Evolutionary conservation across 1,140 invertebrate genomes (phyloP).

Genomic region (silkworm (Bombyx mori)): ASM3026992v2 NC_085116.1:14063001-14063500

Average conservation of each 20-base stretch:
- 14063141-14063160: too few relatives aligned
- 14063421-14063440: too few relatives aligned
- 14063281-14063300: conserved; percentile 27
- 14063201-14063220: conserved; percentile 43
- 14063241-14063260: conserved; percentile 46
- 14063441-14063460: too few relatives aligned
- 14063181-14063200: conserved; percentile 51
- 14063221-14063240: conserved; percentile 31
- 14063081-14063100: conserved; percentile 8
- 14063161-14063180: conserved; percentile 35
- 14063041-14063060: conserved; percentile 1
- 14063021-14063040: conserved; percentile 1
- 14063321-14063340: conserved; percentile 8
- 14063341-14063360: conserved; percentile 9
- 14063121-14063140: conserved; percentile 6
- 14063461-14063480: too few relatives aligned
- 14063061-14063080: background rate
- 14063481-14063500: too few relatives aligned
- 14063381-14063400: too few relatives aligned
- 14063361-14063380: background rate
- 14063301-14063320: conserved; percentile 5
- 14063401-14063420: too few relatives aligned
- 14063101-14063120: conserved; percentile 27
- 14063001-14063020: too few relatives aligned
- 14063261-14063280: conserved; percentile 22